A percentile compares a stretch with the other conserved stretches of the same genome.
These are phyloP conservation scores for Hydra vulgaris DNA, from an alignment of 30 jellyfish, hydroid and myxozoan genomes.

Conservation along the genomic window DNA sequence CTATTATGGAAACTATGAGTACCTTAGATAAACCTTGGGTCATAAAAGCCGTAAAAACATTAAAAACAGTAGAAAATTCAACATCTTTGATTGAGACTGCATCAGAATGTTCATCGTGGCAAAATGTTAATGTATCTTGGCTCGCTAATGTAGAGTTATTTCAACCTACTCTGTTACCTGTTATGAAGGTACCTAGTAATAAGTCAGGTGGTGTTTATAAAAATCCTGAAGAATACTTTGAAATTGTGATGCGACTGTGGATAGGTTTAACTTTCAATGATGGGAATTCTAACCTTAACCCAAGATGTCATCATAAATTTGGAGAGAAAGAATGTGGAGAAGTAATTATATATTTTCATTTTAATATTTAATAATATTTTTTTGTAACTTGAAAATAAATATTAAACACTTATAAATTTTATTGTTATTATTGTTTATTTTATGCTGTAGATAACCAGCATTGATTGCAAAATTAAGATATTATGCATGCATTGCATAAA, in stretches of 20 bases:
- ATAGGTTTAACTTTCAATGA: constrained; percentile 24
- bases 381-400: background rate
- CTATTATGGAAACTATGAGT: background rate
- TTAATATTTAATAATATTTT: background rate
- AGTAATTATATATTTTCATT: background rate
- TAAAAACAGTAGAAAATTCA: background rate
- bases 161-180: constrained; percentile 12
- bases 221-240: constrained; percentile 23
- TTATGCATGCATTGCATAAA: no score
- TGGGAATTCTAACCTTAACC: constrained; percentile 20
- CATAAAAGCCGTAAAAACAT: background rate
- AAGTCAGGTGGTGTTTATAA: constrained; percentile 8
- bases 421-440: background rate
- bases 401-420: background rate
- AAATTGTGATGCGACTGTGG: constrained; percentile 23
- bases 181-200: constrained; percentile 13
- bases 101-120: constrained; percentile 11
- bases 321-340: constrained; percentile 18
- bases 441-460: no score
- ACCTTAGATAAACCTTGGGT: constrained; percentile 17
- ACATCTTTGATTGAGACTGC: constrained; percentile 1
- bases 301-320: constrained; percentile 16
- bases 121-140: constrained; percentile 24
- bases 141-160: constrained; percentile 13
- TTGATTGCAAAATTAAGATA: no score